Base-by-base conservation (phyloP, 2,888 invertebrate genomes). In the Ptilodon capucinus region DNA sequence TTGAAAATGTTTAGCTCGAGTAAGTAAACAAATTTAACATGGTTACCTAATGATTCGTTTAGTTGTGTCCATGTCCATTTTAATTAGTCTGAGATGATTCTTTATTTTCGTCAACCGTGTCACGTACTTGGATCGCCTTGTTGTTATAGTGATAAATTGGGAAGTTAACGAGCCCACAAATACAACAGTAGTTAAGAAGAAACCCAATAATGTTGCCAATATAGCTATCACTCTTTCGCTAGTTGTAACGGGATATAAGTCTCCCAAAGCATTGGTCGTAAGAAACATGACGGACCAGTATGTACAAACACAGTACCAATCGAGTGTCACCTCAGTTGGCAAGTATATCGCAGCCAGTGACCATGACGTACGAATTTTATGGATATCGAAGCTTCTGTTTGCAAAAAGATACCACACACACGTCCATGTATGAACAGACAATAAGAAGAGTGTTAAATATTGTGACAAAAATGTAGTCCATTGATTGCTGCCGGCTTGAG, bases 141-240 rank as follows among this genome's bases (percentile, higher is more conserved):
- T 86, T 21, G 88, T 84, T 57, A 86, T 85, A 34, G 91, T 91
- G 57, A 92, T 91, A 63, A 91, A 89, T 54, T 88, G 86, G 1
- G 91, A 91, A 40, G 92, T 90, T 48, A 92, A 66, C 19, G 91
- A 91, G 45, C 92, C 92, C 53, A 91, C 91, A 64, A 91, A 91
- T 11, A 92, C 86, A 23, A 91, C 77, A 4, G 91, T 91, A 28
- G 90, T 91, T 18, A 92, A 60, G 18, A 85, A 64, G 63, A 92
- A 91, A 0, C 92, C 92, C 17, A 90, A 57, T 49, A 86, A 63
- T 54, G 86, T 84, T 4, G 84, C 86, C 13, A 84, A 42, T 30
- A 81, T 85, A 45, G 81, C 84, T 57, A 76, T 71, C 11, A 86
- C 64, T 66, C 91, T 81, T 68, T 91, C 91, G 35, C 64, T 53